phyloP scores from a whole-genome alignment of 1,140 invertebrate species.

The Lanistes nyassanus region DNA sequence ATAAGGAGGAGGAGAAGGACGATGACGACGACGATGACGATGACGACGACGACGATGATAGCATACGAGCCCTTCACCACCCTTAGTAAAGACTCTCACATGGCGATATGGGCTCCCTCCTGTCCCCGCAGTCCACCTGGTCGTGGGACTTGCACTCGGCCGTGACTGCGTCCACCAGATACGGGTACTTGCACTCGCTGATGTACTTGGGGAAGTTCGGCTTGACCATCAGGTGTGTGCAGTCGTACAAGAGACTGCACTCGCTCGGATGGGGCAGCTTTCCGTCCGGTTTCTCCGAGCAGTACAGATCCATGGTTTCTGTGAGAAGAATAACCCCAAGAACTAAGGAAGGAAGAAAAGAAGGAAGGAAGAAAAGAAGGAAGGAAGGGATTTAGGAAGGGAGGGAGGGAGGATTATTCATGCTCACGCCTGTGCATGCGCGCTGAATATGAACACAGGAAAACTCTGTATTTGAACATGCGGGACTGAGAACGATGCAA shows the following conservation, averaged over 20 bases:
- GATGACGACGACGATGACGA: no score
- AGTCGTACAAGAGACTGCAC: slow-evolving; percentile 48
- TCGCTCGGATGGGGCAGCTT: slow-evolving; percentile 37
- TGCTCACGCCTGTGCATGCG: neutral
- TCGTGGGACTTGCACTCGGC: slow-evolving; percentile 38
- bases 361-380: neutral
- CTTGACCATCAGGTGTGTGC: slow-evolving; percentile 31
- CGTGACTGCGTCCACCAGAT: slow-evolving; percentile 34
- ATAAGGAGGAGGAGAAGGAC: no score
- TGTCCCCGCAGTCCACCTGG: slow-evolving; percentile 38
- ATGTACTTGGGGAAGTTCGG: slow-evolving; percentile 26
- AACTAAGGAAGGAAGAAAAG: neutral
- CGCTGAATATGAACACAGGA: neutral
- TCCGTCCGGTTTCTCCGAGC: slow-evolving; percentile 31
- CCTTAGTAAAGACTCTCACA: slow-evolving; percentile 38
- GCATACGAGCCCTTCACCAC: no score
- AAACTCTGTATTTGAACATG: no score
- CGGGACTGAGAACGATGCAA: no score
- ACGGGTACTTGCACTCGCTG: slow-evolving; percentile 52
- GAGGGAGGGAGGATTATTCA: neutral
- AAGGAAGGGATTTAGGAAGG: neutral
- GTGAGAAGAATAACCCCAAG: neutral
- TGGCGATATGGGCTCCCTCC: slow-evolving; percentile 42
- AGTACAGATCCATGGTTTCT: slow-evolving; percentile 46
- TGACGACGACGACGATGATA: no score